phyloP scores from a whole-genome alignment of 2,113 vertebrate species.

The Anas platyrhynchos region DNA sequence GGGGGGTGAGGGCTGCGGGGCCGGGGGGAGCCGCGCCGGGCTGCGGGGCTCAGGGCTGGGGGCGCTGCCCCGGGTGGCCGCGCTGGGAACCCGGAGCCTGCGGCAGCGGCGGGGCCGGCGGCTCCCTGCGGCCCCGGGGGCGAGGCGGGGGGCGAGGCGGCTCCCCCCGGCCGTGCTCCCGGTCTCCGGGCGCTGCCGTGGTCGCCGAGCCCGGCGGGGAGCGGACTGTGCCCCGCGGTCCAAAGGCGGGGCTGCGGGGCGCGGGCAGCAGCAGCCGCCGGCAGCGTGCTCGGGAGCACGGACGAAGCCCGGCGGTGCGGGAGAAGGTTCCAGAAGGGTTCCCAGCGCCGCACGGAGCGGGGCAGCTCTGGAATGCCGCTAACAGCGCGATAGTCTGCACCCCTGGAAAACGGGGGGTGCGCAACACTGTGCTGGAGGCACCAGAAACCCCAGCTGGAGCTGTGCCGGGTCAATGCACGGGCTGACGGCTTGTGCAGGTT shows the following conservation, averaged over 20 bases:
- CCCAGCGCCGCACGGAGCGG: not conserved
- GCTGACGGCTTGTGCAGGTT: not conserved
- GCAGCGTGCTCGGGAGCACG: no score
- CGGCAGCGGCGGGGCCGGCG: no score
- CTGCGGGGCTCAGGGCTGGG: no score
- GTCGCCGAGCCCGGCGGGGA: no score
- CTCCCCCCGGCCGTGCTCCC: no score
- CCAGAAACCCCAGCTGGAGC: not conserved
- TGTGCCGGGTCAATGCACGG: accelerated
- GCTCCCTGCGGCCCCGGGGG: no score
- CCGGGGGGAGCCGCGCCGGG: no score
- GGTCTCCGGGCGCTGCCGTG: not conserved
- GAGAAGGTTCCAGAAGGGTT: not conserved
- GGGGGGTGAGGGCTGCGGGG: no score
- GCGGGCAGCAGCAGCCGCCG: not conserved
- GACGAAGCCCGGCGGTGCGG: not conserved
- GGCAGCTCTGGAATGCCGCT: not conserved
- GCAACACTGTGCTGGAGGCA: not conserved
- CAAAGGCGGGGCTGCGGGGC: not conserved
- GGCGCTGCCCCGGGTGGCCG: no score
- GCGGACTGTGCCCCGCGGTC: not conserved
- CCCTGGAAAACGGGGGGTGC: not conserved
- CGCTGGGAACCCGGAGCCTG: no score
- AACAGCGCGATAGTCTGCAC: not conserved
- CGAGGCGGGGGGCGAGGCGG: no score